Percentiles rank a stretch among this genome's conserved stretches.
phyloP scores from a whole-genome alignment of 2,797 vertebrate genomes.

The Neosalanx taihuensis region DNA sequence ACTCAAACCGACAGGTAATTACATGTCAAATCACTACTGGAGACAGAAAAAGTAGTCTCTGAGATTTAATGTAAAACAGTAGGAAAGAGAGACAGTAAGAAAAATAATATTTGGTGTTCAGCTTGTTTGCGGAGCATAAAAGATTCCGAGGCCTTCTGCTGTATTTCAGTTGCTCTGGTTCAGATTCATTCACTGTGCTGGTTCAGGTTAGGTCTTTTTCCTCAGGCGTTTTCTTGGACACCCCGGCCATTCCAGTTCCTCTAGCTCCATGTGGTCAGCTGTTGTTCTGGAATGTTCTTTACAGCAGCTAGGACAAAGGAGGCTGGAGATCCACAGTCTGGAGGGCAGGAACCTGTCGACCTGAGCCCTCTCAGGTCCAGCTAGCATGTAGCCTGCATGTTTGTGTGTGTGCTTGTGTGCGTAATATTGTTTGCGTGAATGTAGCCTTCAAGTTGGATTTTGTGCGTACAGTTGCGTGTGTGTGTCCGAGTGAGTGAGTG shows the following conservation, averaged over 20 bases:
- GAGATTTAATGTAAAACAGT: neutral
- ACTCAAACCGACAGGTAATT: slow-evolving; percentile 68
- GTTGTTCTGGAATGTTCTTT: slow-evolving; percentile 68
- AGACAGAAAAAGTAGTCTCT: slow-evolving; percentile 34
- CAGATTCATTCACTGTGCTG: neutral
- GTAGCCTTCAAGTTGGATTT: neutral
- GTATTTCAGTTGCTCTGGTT: neutral
- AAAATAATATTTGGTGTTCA: neutral
- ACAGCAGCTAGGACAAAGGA: slow-evolving; percentile 63
- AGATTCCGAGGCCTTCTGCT: neutral
- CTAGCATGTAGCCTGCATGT: neutral
- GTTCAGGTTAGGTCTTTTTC: slow-evolving; percentile 32
- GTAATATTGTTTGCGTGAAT: neutral
- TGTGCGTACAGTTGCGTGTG: neutral
- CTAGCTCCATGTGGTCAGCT: slow-evolving; percentile 53
- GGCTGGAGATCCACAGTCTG: slow-evolving; percentile 53
- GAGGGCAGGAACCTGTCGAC: slow-evolving; percentile 64
- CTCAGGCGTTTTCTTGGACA: slow-evolving; percentile 54
- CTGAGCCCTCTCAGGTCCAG: slow-evolving; percentile 39
- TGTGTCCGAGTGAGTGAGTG: neutral
- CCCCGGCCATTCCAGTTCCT: slow-evolving; percentile 46
- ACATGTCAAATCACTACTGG: slow-evolving; percentile 67
- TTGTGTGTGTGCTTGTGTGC: neutral
- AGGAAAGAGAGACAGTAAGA: neutral
- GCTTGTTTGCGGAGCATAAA: neutral